Conservation (phyloP, 2,113 vertebrate species). For the Mus spicilegus region DNA sequence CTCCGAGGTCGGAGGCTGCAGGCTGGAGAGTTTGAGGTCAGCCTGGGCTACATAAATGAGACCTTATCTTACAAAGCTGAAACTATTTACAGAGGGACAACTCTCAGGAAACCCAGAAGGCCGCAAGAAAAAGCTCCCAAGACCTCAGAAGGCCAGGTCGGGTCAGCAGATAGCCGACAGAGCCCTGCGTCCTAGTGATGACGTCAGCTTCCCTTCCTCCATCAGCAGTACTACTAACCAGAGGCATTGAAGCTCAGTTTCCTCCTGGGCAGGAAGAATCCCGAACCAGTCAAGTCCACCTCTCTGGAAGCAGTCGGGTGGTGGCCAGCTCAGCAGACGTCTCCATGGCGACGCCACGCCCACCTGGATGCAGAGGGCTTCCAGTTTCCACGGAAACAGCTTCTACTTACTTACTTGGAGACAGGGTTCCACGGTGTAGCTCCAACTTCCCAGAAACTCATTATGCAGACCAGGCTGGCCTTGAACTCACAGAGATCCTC, state of each 20-base stretch:
- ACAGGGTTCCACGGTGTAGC: neutral
- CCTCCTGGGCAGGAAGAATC: neutral
- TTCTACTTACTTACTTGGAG: neutral
- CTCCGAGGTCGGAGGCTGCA: neutral
- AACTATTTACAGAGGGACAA: neutral
- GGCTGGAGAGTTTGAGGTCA: neutral
- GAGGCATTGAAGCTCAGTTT: neutral
- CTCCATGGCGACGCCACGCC: conserved; percentile 43
- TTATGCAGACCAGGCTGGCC: neutral
- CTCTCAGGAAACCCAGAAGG: neutral
- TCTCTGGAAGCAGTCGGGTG: neutral
- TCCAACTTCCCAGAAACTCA: neutral
- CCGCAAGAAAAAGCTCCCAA: neutral
- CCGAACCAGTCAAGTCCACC: neutral
- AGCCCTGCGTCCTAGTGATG: neutral
- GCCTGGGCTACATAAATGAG: neutral
- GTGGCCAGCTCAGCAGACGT: neutral
- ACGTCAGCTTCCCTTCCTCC: accelerated
- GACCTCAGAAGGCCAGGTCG: neutral
- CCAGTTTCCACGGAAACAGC: neutral
- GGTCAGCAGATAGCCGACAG: neutral
- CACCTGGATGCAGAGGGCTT: neutral
- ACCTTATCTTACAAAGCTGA: neutral
- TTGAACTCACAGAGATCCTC: neutral
- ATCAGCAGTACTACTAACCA: accelerated